A percentile compares a stretch with the other conserved stretches of the same genome.
These are phyloP conservation scores for Oncorhynchus masou DNA, from an alignment of 2,113 vertebrate genomes.

Conservation along the genomic window DNA sequence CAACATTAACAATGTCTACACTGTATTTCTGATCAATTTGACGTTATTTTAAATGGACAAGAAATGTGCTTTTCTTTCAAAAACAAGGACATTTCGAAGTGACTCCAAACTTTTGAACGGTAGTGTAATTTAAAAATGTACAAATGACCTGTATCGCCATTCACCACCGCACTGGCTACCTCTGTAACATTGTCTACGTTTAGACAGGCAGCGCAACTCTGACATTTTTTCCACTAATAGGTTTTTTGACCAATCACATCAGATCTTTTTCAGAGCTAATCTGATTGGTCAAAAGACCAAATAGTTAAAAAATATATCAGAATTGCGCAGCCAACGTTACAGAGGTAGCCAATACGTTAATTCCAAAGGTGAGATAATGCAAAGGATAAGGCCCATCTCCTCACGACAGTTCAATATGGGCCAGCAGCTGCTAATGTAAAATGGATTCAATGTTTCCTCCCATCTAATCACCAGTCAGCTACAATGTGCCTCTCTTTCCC, in stretches of 20 bases:
- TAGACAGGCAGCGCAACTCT: slow-evolving; percentile 11
- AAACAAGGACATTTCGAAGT: too few species aligned
- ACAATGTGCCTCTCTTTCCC: background rate
- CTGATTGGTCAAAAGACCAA: too few species aligned
- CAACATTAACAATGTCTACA: too few species aligned
- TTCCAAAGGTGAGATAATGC: slow-evolving; percentile 43
- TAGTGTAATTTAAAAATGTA: background rate
- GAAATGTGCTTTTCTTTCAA: too few species aligned
- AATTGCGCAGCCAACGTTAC: slow-evolving; percentile 58
- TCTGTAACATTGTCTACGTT: slow-evolving; percentile 58
- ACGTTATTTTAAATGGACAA: too few species aligned
- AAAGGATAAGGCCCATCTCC: slow-evolving; percentile 42
- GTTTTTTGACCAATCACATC: too few species aligned
- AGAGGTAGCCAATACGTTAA: slow-evolving; percentile 44
- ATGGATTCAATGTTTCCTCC: slow-evolving; percentile 56
- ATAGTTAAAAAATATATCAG: too few species aligned
- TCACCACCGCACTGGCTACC: slow-evolving; percentile 31
- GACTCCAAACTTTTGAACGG: too few species aligned
- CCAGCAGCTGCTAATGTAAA: slow-evolving; percentile 44
- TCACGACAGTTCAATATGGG: slow-evolving; percentile 33
- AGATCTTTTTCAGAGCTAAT: too few species aligned
- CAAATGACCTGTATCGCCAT: background rate
- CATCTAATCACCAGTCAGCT: slow-evolving; percentile 40
- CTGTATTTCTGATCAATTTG: too few species aligned
- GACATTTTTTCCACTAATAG: too few species aligned